These are phyloP conservation scores for Odontomachus brunneus DNA, from an alignment of 1,140 invertebrate genomes.

Conservation along the genomic window DNA sequence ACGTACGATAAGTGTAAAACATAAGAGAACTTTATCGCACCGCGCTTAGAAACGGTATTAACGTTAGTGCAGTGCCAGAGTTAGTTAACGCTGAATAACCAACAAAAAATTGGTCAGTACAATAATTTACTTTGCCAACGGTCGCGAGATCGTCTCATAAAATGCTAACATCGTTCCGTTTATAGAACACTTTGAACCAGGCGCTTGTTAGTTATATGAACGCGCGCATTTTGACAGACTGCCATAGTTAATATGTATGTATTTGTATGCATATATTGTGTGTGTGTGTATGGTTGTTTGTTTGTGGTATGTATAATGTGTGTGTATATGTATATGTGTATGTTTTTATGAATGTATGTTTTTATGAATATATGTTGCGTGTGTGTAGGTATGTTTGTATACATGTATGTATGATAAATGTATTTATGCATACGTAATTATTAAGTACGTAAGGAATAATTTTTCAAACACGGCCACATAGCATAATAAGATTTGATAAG, in stretches of 20 bases:
- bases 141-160: conserved; percentile 22
- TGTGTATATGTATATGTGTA: conserved; percentile 4
- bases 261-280: conserved; percentile 16
- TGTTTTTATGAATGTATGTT: no score
- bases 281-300: no score
- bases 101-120: conserved; percentile 37
- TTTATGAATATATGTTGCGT: no score
- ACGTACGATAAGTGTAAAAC: no score
- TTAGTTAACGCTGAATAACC: conserved; percentile 25
- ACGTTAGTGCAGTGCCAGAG: background rate
- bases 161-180: conserved; percentile 8
- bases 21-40: conserved; percentile 5
- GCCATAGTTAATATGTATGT: conserved; percentile 70
- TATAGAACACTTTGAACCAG: conserved; percentile 15
- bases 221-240: conserved; percentile 69
- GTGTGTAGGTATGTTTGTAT: no score
- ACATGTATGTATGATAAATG: no score
- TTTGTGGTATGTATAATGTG: background rate
- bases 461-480: conserved; percentile 32
- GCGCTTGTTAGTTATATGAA: conserved; percentile 53
- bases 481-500: conserved; percentile 41
- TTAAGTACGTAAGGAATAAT: conserved; percentile 45
- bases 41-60: background rate
- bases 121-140: conserved; percentile 29
- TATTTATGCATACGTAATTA: conserved; percentile 6